Conservation (phyloP, 2,113 vertebrate genomes). For the Ciconia maguari region DNA sequence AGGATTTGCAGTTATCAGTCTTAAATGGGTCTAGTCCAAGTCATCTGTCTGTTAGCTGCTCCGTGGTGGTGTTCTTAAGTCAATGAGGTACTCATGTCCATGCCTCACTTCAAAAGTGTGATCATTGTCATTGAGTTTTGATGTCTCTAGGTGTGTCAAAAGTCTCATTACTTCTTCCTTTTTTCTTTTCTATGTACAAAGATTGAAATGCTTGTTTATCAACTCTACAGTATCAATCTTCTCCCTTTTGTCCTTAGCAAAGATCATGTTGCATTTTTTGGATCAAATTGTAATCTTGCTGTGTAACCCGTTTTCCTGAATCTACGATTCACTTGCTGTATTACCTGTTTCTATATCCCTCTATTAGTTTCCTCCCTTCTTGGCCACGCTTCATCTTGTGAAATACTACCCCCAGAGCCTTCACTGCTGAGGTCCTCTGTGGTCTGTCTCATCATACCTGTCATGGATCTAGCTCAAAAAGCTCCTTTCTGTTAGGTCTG, state of each 20-base stretch:
- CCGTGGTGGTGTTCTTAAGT: neutral
- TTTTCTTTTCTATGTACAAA: neutral
- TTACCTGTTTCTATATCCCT: neutral
- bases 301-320: neutral
- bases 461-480: neutral
- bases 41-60: neutral
- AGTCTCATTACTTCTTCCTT: neutral
- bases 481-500: neutral
- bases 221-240: neutral
- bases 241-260: neutral
- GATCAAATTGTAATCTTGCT: neutral
- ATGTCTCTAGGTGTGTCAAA: neutral
- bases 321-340: neutral
- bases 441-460: neutral
- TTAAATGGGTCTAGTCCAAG: neutral
- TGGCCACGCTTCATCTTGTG: neutral
- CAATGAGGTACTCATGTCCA: fast-evolving
- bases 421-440: neutral
- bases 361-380: neutral
- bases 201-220: neutral
- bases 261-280: neutral
- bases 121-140: neutral
- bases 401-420: neutral
- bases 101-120: neutral
- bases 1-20: neutral